Percentiles rank a stretch among this genome's conserved stretches.
These are phyloP conservation scores for Stigmatopora nigra DNA, from an alignment of 2,113 vertebrate species.

Conservation along the genomic window DNA sequence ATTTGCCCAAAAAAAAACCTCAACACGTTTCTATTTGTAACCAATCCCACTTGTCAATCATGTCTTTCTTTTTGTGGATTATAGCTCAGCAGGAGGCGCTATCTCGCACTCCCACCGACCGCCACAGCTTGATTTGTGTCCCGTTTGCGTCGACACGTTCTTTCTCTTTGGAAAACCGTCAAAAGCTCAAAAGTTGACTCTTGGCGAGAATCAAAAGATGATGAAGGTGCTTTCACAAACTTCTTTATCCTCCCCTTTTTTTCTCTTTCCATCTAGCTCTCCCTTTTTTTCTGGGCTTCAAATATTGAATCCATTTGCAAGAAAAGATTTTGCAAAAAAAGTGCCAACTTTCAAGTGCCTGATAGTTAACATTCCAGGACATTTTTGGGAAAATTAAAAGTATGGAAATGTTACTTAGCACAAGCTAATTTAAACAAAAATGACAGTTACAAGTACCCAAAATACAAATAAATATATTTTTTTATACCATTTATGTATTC, in stretches of 20 bases:
- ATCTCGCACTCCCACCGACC: conserved; percentile 23
- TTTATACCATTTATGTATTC: too few relatives aligned
- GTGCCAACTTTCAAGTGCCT: background rate
- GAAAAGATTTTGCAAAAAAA: background rate
- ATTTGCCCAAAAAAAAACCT: conserved; percentile 14
- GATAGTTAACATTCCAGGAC: background rate
- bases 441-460: too few relatives aligned
- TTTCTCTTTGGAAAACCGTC: conserved; percentile 11
- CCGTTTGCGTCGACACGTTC: background rate
- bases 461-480: too few relatives aligned
- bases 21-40: conserved; percentile 43
- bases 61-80: conserved; percentile 25
- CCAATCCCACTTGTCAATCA: conserved; percentile 57
- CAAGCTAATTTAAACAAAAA: too few relatives aligned
- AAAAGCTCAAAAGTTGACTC: background rate
- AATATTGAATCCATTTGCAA: background rate
- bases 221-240: background rate
- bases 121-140: conserved; percentile 34
- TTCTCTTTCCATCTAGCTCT: background rate
- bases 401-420: too few relatives aligned
- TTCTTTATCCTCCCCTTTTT: background rate
- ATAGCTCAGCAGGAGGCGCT: conserved; percentile 39
- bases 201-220: background rate
- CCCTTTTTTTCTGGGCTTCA: background rate
- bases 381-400: background rate